phyloP scores from a whole-genome alignment of 2,113 vertebrate species.

The Aptenodytes patagonicus region DNA sequence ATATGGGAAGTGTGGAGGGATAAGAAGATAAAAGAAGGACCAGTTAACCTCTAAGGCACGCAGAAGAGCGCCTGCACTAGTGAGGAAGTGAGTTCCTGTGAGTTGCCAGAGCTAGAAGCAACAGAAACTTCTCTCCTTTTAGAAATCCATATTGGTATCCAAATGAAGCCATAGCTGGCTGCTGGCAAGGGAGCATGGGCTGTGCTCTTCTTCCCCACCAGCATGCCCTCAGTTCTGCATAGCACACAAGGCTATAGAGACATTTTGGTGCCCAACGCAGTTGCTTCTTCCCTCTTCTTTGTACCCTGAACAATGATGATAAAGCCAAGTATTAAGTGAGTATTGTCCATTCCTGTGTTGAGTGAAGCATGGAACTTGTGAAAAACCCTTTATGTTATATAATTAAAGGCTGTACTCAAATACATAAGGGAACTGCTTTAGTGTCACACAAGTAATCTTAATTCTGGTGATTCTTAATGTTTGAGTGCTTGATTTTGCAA shows the following conservation, averaged over 20 bases:
- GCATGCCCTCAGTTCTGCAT: fast-evolving
- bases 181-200: not conserved
- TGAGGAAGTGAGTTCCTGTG: not conserved
- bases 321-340: not conserved
- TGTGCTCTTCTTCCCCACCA: not conserved
- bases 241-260: not conserved
- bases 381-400: not conserved
- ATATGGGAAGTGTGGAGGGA: not conserved
- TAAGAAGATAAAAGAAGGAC: not conserved
- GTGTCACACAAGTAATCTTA: not conserved
- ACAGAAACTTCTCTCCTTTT: not conserved
- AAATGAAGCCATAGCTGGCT: not conserved
- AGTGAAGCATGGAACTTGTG: not conserved
- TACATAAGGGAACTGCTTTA: not conserved
- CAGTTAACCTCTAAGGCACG: not conserved
- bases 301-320: not conserved
- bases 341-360: not conserved
- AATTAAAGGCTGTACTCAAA: not conserved
- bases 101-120: not conserved
- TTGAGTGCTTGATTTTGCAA: not conserved
- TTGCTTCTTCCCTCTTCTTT: not conserved
- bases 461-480: not conserved
- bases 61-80: not conserved
- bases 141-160: not conserved
- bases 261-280: not conserved